Evolutionary conservation across 2,797 vertebrate species (phyloP), one percentile per base, ranked within the genome.

Genomic region (Poeciliopsis turneri): DNA sequence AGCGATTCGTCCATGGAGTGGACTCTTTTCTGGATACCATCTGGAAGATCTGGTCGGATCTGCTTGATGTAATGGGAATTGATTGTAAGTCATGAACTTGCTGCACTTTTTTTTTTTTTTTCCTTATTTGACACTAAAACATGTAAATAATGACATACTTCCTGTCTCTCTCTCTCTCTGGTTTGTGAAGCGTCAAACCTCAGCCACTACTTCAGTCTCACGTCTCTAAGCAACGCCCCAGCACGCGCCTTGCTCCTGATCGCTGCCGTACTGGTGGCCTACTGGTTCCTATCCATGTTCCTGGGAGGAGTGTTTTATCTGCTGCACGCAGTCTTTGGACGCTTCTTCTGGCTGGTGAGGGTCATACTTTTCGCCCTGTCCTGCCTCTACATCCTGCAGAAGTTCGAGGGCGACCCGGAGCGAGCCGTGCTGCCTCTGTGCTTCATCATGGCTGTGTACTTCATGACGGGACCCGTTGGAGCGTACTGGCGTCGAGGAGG

Each of bases 351-450:
- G 98, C 88, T 97, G 0, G 97, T 94, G 0, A 95, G 98, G 0
- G 97, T 99, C 0, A 69, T 92, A 1, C 96, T 99, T 25, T 98
- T 99, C 36, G 97, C 97, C 13, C 96, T 99, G 49, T 97, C 98
- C 0, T 99, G 98, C n/a, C 94, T 99, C 11, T 99, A 99, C 91
- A 96, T 99, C 90, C 95, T 99, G 85, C 98, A 99, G 95, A 99
- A 99, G 90, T 96, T 98, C 0, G 98, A 99, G 94, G 97, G 97
- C 0, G 98, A 99, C 91, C 97, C 97, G 0, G 98, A 99, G 90
- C 95, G 95, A 0, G 97, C 97, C 0, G 96, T 98, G 78, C 94
- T 98, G 88, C 98, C 97, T 0, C 96, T 99, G 79, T 99, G 97
- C 93, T 96, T 98, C 80, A 96, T 99, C 76, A 97, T 99, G 94